Percentiles rank a stretch among this genome's conserved stretches.
These are phyloP conservation scores for Oreochromis niloticus DNA, from an alignment of 2,113 vertebrate genomes.

Conservation along the genomic window DNA sequence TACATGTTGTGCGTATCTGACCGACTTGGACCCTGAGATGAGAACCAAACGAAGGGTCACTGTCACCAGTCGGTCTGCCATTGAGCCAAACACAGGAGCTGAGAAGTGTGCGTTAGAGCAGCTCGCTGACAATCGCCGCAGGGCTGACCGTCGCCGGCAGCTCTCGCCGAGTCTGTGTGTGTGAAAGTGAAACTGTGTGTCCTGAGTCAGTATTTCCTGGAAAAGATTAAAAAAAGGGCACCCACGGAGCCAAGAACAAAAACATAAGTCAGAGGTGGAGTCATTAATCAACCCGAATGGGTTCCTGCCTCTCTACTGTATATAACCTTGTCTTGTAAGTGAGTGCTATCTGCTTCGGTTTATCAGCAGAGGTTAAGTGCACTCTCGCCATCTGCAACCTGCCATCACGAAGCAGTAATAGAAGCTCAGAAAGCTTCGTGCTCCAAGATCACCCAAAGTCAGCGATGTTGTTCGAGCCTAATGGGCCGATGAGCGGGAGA, in stretches of 20 bases:
- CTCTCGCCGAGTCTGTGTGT: background rate
- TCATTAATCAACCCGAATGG: background rate
- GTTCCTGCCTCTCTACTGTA: background rate
- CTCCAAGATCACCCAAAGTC: conserved; percentile 21
- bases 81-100: background rate
- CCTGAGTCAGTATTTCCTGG: conserved; percentile 16
- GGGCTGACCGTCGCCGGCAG: fast-evolving
- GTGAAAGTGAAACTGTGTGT: background rate
- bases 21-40: background rate
- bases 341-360: conserved; percentile 1
- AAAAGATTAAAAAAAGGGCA: background rate
- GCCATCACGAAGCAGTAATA: background rate
- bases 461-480: conserved; percentile 15
- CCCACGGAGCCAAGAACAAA: background rate
- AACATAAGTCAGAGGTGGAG: background rate
- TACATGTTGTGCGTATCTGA: background rate
- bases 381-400: background rate
- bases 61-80: background rate
- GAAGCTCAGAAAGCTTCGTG: background rate
- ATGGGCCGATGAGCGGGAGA: conserved; percentile 16
- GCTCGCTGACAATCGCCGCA: fast-evolving
- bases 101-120: background rate
- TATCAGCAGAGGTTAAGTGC: conserved; percentile 19
- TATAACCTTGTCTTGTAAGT: conserved; percentile 3
- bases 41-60: background rate